These are phyloP conservation scores for Tineola bisselliella DNA, from an alignment of 2,888 invertebrate species.

Conservation along the genomic window DNA sequence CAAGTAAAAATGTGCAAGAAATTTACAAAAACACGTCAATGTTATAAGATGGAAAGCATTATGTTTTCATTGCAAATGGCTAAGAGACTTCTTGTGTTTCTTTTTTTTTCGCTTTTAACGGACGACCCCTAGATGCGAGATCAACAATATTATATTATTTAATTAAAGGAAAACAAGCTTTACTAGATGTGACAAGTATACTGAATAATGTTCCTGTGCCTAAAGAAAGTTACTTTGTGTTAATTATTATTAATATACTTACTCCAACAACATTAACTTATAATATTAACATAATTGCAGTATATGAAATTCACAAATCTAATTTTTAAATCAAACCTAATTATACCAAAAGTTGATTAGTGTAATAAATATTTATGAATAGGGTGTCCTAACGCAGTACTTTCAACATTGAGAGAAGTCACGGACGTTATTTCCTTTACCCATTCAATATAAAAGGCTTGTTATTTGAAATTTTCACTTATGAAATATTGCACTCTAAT, in stretches of 20 bases:
- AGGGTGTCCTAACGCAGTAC: not conserved
- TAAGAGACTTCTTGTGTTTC: not conserved
- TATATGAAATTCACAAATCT: too few species aligned
- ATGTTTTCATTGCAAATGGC: conserved; percentile 8
- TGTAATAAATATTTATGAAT: not conserved
- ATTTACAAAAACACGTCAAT: not conserved
- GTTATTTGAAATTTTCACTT: not conserved
- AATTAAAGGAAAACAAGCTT: conserved; percentile 32
- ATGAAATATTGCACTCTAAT: not conserved
- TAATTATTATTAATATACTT: not conserved
- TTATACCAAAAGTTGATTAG: too few species aligned
- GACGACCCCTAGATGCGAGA: not conserved
- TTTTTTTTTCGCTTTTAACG: not conserved
- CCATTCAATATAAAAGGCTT: not conserved
- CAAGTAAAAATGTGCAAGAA: not conserved
- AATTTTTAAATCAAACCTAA: too few species aligned
- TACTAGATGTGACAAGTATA: not conserved
- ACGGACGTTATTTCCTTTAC: conserved; percentile 4
- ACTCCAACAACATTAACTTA: not conserved
- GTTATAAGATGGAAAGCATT: not conserved
- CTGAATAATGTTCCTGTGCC: not conserved
- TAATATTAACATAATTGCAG: too few species aligned
- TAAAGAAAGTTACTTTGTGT: not conserved
- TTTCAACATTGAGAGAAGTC: not conserved
- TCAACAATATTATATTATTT: conserved; percentile 19